Evolutionary conservation across 2,888 invertebrate species (phyloP).

Genomic region (Pristionchus arcanus): DNA sequence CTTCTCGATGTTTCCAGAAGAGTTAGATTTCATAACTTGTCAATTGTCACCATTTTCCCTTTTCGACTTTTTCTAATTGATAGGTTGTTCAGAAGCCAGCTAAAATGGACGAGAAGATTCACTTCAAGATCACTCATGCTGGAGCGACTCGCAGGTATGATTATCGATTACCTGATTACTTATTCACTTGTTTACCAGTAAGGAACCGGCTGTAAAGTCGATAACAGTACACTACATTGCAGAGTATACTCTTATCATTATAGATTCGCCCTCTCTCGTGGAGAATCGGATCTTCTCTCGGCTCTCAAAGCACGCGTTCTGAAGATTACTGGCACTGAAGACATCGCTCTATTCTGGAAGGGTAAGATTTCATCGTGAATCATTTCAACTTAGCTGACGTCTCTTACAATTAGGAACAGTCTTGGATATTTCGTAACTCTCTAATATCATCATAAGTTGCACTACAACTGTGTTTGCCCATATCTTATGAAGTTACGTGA

Average conservation of each 20-base stretch:
- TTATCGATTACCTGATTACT: background rate
- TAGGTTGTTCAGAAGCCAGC: background rate
- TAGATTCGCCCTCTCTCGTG: constrained; percentile 29
- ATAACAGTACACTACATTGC: background rate
- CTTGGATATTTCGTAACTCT: too few species aligned
- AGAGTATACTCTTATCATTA: background rate
- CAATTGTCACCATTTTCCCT: constrained; percentile 16
- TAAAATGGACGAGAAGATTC: constrained; percentile 9
- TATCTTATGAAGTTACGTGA: too few species aligned
- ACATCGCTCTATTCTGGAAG: constrained; percentile 32
- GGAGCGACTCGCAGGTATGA: constrained; percentile 20
- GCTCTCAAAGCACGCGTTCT: constrained; percentile 9
- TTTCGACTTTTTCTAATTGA: background rate
- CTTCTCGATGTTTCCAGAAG: background rate
- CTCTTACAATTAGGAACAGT: background rate
- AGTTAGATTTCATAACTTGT: background rate
- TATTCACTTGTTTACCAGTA: background rate
- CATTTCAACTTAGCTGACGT: background rate
- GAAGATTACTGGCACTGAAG: constrained; percentile 3
- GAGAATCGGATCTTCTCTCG: constrained; percentile 9
- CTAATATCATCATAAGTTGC: too few species aligned
- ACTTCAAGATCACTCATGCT: constrained; percentile 29
- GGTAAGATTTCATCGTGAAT: background rate
- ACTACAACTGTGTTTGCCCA: too few species aligned
- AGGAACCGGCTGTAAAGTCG: background rate